Conservation (phyloP, 2,113 vertebrate species). For the Microcebus lehilahytsara region DNA sequence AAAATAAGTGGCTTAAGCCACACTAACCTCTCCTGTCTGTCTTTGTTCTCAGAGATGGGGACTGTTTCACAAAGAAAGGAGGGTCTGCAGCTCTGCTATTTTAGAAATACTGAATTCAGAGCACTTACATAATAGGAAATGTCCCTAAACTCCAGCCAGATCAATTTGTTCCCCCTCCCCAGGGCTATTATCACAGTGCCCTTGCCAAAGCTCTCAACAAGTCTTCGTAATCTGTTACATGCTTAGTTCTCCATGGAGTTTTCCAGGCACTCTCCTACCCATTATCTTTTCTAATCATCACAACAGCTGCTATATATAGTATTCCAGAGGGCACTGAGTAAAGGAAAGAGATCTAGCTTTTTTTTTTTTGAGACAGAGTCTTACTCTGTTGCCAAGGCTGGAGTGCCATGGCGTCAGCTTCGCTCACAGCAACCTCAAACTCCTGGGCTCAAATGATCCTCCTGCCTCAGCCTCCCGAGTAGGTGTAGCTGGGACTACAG, state of each 20-base stretch:
- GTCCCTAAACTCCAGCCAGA: constrained; percentile 60
- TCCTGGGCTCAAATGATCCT: no score
- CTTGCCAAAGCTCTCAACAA: constrained; percentile 55
- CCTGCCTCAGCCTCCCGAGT: no score
- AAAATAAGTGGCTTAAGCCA: constrained; percentile 20
- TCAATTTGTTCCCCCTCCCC: constrained; percentile 59
- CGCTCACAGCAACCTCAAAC: no score
- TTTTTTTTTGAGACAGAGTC: no score
- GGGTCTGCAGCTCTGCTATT: not conserved
- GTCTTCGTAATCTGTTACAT: constrained; percentile 49
- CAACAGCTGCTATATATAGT: constrained; percentile 38
- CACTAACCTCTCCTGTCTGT: constrained; percentile 10
- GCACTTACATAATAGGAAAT: constrained; percentile 26
- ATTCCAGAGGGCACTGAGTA: constrained; percentile 23
- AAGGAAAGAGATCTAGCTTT: not conserved
- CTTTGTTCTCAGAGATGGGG: constrained; percentile 42
- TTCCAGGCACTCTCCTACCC: constrained; percentile 53
- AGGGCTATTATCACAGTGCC: constrained; percentile 51
- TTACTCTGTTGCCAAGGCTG: no score
- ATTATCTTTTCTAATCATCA: constrained; percentile 50
- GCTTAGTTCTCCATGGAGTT: constrained; percentile 51
- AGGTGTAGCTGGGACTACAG: no score
- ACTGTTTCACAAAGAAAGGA: constrained; percentile 1
- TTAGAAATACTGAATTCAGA: constrained; percentile 41
- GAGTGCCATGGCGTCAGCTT: no score